Base-by-base conservation (phyloP, 2,888 invertebrate genomes). In the Scaeva pyrastri region DNA sequence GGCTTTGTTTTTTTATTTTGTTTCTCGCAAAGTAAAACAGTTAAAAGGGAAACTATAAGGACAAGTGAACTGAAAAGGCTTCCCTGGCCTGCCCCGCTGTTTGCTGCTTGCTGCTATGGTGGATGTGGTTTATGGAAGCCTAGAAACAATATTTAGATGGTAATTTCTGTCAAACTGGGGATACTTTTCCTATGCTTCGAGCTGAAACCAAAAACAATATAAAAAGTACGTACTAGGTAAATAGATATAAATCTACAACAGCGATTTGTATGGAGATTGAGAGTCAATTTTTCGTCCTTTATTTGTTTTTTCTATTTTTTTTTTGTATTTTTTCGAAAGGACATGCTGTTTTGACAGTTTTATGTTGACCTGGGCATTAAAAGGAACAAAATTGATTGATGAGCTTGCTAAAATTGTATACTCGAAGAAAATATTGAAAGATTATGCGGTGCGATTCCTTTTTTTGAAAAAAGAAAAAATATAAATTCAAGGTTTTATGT, bases 41-140 rank as follows among this genome's bases (percentile, higher is more conserved):
- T 55, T 43, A 45, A 52, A 76, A 71, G 43, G 66, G 16, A 60
- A 62, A 68, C 41, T 52, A 58, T 68, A 81, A 85, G 85, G 76
- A 85, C 85, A 85, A 72, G 23, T 76, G 80, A 72, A 84, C 84
- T 84, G 66, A 73, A 70, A 71, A 39, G 79, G 79, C 36, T 66
- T 79, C 43, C 2, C 11, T 71, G 31, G n/a, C n/a, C n/a, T n/a
- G n/a, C n/a, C n/a, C n/a, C 31, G 31, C 31, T 31, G 31, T 31
- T 31, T 5, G 31, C 6, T 5, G 31, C 6, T 31, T 31, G 31
- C 7, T 31, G 31, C 6, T 16, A 31, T n/a, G 26, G 64, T 45
- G 39, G 52, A 43, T 45, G 19, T 43, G 58, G 10, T 19, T 31
- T 66, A 36, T 48, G 16, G 21, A 71, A 66, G 43, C 41, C 43